A percentile compares a stretch with the other conserved stretches of the same genome.
Conservation (phyloP, 2,797 vertebrate genomes). For the Xenentodon cancila region DNA sequence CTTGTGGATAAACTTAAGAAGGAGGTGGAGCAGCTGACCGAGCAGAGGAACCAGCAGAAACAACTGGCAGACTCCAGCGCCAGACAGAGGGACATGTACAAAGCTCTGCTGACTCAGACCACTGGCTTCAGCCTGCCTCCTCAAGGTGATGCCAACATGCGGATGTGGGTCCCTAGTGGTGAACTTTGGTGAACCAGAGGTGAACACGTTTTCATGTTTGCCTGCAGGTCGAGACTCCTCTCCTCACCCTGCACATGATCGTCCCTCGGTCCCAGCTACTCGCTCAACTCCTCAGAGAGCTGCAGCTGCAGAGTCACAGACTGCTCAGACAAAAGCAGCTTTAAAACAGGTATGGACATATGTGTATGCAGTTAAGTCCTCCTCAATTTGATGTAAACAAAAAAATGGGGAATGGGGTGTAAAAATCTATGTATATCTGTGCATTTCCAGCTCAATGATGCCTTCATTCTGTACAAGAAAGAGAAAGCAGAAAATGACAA, state of each 20-base stretch:
- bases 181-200: background rate
- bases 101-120: conserved; percentile 90
- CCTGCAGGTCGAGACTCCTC: conserved; percentile 75
- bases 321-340: conserved; percentile 91
- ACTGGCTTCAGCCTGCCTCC: conserved; percentile 90
- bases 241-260: conserved; percentile 79
- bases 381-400: too few species aligned
- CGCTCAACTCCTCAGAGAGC: conserved; percentile 84
- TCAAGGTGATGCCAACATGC: conserved; percentile 77
- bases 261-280: conserved; percentile 75
- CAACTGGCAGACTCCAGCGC: conserved; percentile 91
- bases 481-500: conserved; percentile 95
- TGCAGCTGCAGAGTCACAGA: conserved; percentile 83
- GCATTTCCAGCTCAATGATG: conserved; percentile 86
- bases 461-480: conserved; percentile 93
- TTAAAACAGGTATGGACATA: conserved; percentile 88
- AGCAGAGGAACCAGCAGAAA: conserved; percentile 91
- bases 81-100: conserved; percentile 97
- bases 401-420: too few species aligned
- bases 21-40: conserved; percentile 88
- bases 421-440: background rate
- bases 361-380: too few species aligned
- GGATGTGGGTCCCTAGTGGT: background rate
- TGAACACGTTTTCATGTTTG: background rate
- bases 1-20: conserved; percentile 82